Conservation (phyloP, 2,113 vertebrate species). For the Xiphophorus couchianus region DNA sequence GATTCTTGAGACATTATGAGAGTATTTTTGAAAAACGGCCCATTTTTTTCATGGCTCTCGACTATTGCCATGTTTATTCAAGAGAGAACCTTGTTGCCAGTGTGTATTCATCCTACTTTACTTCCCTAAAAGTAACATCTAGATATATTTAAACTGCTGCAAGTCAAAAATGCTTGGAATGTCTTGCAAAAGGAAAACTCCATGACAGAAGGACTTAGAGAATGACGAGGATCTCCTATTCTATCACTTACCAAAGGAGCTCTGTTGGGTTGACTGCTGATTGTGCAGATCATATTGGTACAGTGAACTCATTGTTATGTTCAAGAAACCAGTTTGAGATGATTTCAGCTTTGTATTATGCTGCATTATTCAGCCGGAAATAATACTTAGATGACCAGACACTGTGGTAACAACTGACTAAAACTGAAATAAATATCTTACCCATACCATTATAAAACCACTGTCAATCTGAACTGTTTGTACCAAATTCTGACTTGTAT, state of each 20-base stretch:
- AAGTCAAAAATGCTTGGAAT: background rate
- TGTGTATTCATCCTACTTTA: background rate
- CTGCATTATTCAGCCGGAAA: background rate
- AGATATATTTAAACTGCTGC: background rate
- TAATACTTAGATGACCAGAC: background rate
- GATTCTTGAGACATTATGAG: background rate
- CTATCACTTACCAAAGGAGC: background rate
- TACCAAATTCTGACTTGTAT: background rate
- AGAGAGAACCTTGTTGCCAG: background rate
- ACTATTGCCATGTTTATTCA: background rate
- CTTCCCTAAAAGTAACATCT: no score
- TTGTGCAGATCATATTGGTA: no score
- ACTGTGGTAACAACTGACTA: background rate
- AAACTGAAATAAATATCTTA: background rate
- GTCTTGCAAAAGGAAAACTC: background rate
- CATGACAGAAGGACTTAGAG: background rate
- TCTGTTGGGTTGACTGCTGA: background rate
- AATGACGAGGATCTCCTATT: background rate
- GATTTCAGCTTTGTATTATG: background rate
- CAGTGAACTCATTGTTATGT: background rate
- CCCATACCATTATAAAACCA: background rate
- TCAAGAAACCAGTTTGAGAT: background rate
- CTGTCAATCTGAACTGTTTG: background rate
- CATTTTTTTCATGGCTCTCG: background rate
- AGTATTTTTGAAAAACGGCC: conserved; percentile 8